Base-by-base conservation (phyloP, 1,140 invertebrate species). In the Vanessa tameamea region DNA sequence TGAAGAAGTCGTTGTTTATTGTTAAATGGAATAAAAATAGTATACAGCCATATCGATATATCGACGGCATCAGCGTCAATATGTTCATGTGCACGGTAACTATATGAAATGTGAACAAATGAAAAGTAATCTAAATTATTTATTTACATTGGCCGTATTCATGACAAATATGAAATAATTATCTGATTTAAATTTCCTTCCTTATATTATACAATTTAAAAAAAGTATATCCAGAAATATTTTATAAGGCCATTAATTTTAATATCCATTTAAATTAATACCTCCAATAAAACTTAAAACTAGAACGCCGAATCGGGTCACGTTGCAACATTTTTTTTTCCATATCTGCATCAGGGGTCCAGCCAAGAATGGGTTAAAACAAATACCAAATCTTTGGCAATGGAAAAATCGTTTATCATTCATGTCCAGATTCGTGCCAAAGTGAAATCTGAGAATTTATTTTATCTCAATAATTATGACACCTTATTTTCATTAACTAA, bases 311-410 rank as follows among this genome's bases (percentile, higher is more conserved):
- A 77, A 74, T 77, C 23, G 53, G 69, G 69, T 69, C 70, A 65
- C 51, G 47, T 59, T 64, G 65, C 69, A 72, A 64, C 37, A 73
- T 53, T 78, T 79, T 79, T 79, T 64, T 37, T 48, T 47, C 72
- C 26, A 76, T 70, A 76, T 64, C 77, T 78, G 77, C 77, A 80
- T 69, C 69, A 68, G 64, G 51, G 55, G 66, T 68, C 69, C 47
- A 68, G 79, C 79, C 78, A 85, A 82, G 77, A 78, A 70, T 65
- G 57, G 69, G 64, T 75, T 70, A 70, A 78, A 84, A 84, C 76
- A 82, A 79, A 81, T 69, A 65, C 73, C n/a, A 57, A 71, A 13
- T 67, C 47, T 69, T 47, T 31, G 79, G 81, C 79, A 84, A 67
- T 71, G 63, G 26, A 53, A 71, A 69, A 50, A 76, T 75, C 64